Evolutionary conservation across 2,113 vertebrate species (phyloP), one percentile per base, ranked within the genome.

Genomic region (Leiothrix lutea): DNA sequence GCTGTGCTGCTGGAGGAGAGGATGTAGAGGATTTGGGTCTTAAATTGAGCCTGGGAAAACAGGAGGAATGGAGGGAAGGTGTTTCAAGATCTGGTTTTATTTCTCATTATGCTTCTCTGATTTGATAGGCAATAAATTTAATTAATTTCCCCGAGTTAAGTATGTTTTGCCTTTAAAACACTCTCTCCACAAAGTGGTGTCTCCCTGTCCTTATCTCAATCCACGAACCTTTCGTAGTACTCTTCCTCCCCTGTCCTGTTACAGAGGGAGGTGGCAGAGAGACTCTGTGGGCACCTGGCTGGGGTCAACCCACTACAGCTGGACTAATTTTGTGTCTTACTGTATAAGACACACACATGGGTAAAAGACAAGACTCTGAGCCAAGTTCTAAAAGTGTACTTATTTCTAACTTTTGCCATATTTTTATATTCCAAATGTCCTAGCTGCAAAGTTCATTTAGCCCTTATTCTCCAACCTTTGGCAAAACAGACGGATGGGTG

Each of bases 1-100:
- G 17, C 33, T 88, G 54, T 5, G 8, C 42, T 0, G 0, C 38
- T 64, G 2, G 1, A 19, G 4, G 67, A 21, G 44, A 54, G 8
- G 19, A 35, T 23, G 4, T 4, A 36, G 15, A 85, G 22, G 36
- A 93, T 47, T 19, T 3, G 1, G 11, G 8, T 33, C 14, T 36
- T 11, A 70, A 60, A 14, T 5, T 44, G 21, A 42, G 25, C 25
- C 21, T 80, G 31, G 42, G 21, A 88, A 71, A 53, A 64, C 67
- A 25, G 38, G 19, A 74, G 12, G 4, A 29, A 9, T 8, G 3
- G 2, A 5, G 4, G 1, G 3, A 67, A 58, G 7, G 6, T 60
- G 19, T 29, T 92, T 25, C 33, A 83, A 64, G 26, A 64, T 35
- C 33, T 78, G 4, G 11, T 50, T 79, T 54, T 78, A 60, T 40